phyloP scores from a whole-genome alignment of 2,797 vertebrate genomes.

The Streptopelia turtur region DNA sequence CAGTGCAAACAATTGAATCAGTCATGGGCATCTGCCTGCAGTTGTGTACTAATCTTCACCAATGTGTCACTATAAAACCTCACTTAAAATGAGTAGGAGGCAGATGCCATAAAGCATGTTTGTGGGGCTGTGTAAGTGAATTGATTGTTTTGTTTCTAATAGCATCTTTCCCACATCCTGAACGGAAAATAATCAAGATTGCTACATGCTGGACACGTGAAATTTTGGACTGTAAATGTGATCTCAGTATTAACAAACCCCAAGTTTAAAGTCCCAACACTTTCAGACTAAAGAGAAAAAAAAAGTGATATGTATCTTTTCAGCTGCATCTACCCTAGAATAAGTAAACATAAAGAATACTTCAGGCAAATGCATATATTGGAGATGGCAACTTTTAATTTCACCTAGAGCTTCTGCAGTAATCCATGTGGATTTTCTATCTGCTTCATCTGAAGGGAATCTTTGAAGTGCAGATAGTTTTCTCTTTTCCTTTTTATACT shows the following conservation, averaged over 20 bases:
- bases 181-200: constrained; percentile 64
- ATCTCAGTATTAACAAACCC: constrained; percentile 20
- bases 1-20: constrained; percentile 70
- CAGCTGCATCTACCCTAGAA: not conserved
- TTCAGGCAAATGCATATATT: constrained; percentile 53
- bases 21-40: constrained; percentile 67
- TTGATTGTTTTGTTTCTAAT: constrained; percentile 71
- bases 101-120: constrained; percentile 62
- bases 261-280: constrained; percentile 3
- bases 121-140: constrained; percentile 60
- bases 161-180: constrained; percentile 69
- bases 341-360: constrained; percentile 20
- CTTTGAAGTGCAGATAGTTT: constrained; percentile 65
- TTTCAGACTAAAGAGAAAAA: not conserved
- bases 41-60: constrained; percentile 70
- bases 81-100: constrained; percentile 59
- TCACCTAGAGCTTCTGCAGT: constrained; percentile 44
- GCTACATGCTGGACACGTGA: constrained; percentile 56
- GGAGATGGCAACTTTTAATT: constrained; percentile 48
- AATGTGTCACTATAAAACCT: constrained; percentile 63
- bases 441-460: constrained; percentile 51
- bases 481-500: constrained; percentile 20
- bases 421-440: constrained; percentile 53
- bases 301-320: not conserved
- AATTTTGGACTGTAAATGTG: constrained; percentile 35